Base-by-base conservation (phyloP, 2,113 vertebrate genomes). In the Hemichromis elongatus region DNA sequence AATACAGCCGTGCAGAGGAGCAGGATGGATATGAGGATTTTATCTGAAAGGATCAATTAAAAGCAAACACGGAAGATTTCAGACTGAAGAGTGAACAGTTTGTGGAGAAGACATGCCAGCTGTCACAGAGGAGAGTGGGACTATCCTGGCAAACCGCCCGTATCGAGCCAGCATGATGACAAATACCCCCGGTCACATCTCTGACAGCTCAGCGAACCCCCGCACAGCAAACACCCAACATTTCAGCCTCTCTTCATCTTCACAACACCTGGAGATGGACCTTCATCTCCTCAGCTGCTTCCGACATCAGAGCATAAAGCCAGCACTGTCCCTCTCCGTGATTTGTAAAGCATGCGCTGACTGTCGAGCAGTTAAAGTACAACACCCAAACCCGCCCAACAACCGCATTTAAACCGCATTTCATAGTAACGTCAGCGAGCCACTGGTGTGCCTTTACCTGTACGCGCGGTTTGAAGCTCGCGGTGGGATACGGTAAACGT, bases 401-500 rank as follows among this genome's bases (percentile, higher is more conserved):
- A 54, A 35, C 54, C 0, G 2, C 70, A 73, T 42, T 47, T 24
- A 82, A 30, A 42, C 1, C 42, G 35, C 3, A 37, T 50, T 30
- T 35, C 1, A n/a, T 63, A 5, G 81, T 2, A 18, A 63, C 70
- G 56, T 55, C 6, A 5, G 19, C 9, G 7, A 4, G 6, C 3
- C 19, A 1, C 2, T 14, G 4, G 53, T 24, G 6, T n/a, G 7
- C 16, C 11, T 24, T 87, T 87, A 98, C 98, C 98, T 98, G 97
- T 98, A 97, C 0, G 97, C 97, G 68, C 98, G 97, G 93, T 98
- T 99, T 33, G 98, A 98, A 7, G 98, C 96, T 80, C 98, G 95
- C 77, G 98, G 98, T 24, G 98, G 98, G 90, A 99, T 99, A 86
- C 98, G 96, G 87, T 98, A 99, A 24, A 99, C 98, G 89, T 96